Base-by-base conservation (phyloP, 1,140 invertebrate genomes). In the Caenorhabditis briggsae region DNA sequence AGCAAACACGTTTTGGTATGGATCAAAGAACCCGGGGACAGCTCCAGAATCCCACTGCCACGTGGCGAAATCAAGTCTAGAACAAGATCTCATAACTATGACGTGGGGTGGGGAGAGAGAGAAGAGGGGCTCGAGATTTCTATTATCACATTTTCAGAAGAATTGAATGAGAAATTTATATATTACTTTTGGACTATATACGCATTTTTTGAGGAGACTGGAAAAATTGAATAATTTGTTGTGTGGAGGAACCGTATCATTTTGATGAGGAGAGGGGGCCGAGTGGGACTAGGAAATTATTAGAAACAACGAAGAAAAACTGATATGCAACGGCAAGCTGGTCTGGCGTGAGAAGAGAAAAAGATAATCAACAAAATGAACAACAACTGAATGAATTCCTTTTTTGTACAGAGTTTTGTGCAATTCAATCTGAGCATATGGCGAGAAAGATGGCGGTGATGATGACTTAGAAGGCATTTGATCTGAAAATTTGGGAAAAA, bases 241-340 rank as follows among this genome's bases (percentile, higher is more conserved):
- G 33, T n/a, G 23, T 8, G 12, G n/a, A 7, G 65, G 18, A n/a
- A 74, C 33, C 33, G 33, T 33, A 33, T 33, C 33, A 33, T 2
- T 33, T 33, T 33, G 33, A 33, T 41, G 65, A 46, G 46, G 16
- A 16, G 65, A 46, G 20, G 64, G 5, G 41, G 64, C 12, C 43
- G 64, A 41, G 18, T n/a, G 23, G 43, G 14, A 46, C 14, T 18
- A 46, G 20, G 33, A 70, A 18, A 46, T 18, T 11, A 18, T 33
- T 41, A 8, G 23, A 58, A 58, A n/a, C 56, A 58, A 61, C 6
- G 64, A 70, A 70, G 41, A 70, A 70, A 70, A 78, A 78, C 70
- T 78, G 70, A 78, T 78, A 78, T 78, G 70, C 7, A 78, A 78
- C 7, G 70, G 70, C 70, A 78, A 78, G 70, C 70, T 78, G 70